These are phyloP conservation scores for Mimachlamys varia DNA, from an alignment of 2,888 invertebrate species.

Conservation along the genomic window DNA sequence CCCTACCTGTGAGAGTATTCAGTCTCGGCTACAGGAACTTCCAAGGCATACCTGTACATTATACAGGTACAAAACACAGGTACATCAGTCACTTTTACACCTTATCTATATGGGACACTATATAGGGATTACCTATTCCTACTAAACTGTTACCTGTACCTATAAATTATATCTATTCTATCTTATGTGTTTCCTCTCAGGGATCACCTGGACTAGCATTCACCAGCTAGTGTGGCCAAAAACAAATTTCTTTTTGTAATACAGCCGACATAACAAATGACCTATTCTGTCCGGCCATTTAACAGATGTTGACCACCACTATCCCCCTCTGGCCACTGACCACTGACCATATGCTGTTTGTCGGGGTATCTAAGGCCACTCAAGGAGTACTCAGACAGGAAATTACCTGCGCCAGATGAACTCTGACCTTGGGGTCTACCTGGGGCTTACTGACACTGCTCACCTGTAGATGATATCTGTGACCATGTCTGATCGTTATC, in stretches of 20 bases:
- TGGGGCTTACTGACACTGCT: neutral
- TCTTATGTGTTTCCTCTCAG: neutral
- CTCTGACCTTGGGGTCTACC: neutral
- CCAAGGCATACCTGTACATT: neutral
- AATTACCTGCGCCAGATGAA: neutral
- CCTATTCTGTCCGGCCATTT: neutral
- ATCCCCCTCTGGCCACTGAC: neutral
- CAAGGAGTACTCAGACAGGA: neutral
- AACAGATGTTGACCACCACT: neutral
- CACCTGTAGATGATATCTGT: constrained; percentile 16
- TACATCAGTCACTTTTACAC: neutral
- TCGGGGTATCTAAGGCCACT: neutral
- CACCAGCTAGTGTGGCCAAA: neutral
- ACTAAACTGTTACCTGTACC: neutral
- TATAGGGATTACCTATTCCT: neutral
- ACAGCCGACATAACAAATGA: neutral
- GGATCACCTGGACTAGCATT: neutral
- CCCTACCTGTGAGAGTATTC: neutral
- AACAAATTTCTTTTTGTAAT: constrained; percentile 8
- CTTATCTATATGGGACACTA: neutral
- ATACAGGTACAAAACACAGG: constrained; percentile 20
- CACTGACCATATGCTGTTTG: constrained; percentile 31
- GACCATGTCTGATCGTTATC: neutral
- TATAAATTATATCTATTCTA: neutral
- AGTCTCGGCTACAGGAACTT: neutral